Percentiles rank a stretch among this genome's conserved stretches.
phyloP scores from a whole-genome alignment of 2,888 invertebrate genomes.

The Hipparchia sbordonii region DNA sequence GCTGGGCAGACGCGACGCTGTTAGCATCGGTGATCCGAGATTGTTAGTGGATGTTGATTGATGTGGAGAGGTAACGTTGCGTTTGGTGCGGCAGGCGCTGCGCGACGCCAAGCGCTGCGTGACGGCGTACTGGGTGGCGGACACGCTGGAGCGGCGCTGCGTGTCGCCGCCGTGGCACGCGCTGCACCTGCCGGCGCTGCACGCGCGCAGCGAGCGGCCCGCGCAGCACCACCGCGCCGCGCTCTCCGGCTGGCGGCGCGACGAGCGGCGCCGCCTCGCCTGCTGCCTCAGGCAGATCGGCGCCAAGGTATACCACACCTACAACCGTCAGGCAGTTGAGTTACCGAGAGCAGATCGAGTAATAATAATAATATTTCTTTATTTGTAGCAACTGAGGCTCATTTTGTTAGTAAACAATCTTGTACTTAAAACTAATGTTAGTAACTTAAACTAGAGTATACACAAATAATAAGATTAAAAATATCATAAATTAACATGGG shows the following conservation, averaged over 20 bases:
- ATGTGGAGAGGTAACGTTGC: background rate
- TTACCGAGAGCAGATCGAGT: too few relatives aligned
- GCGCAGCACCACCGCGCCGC: slow-evolving; percentile 90
- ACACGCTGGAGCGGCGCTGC: slow-evolving; percentile 92
- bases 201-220: slow-evolving; percentile 86
- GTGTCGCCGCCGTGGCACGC: slow-evolving; percentile 97
- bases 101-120: slow-evolving; percentile 88
- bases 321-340: too few relatives aligned
- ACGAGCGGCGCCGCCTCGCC: slow-evolving; percentile 91
- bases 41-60: too few relatives aligned
- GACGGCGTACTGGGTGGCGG: slow-evolving; percentile 95
- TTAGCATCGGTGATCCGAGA: too few relatives aligned
- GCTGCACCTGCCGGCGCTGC: slow-evolving; percentile 93
- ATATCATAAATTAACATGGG: too few relatives aligned
- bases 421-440: too few relatives aligned
- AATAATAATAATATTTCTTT: too few relatives aligned
- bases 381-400: too few relatives aligned
- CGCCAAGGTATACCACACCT: slow-evolving; percentile 82
- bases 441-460: too few relatives aligned
- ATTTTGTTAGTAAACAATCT: too few relatives aligned
- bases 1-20: too few relatives aligned
- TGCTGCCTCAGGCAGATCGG: slow-evolving; percentile 93
- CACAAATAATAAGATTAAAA: too few relatives aligned
- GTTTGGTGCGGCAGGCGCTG: slow-evolving; percentile 66
- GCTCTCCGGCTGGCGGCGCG: slow-evolving; percentile 94